These are phyloP conservation scores for Noctuana brunneofusca DNA, from an alignment of 2,888 invertebrate genomes.

Conservation along the genomic window DNA sequence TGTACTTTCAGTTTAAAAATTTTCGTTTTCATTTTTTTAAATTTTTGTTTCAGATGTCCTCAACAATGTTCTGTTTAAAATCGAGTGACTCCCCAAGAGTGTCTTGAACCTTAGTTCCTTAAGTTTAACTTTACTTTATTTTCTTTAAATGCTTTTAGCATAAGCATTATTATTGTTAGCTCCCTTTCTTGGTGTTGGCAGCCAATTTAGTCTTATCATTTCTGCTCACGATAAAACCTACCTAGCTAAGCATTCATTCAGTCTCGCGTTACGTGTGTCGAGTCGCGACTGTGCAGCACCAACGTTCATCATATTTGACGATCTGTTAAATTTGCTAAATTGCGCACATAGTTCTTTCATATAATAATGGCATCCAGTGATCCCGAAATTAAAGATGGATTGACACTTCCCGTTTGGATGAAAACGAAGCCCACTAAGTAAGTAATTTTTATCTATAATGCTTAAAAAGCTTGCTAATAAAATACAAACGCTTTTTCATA, in stretches of 20 bases:
- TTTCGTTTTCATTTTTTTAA: too few species aligned
- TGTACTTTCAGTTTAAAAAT: too few species aligned
- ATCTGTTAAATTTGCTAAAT: slow-evolving; percentile 13
- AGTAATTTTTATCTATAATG: slow-evolving; percentile 42
- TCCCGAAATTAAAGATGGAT: slow-evolving; percentile 84
- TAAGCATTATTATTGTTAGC: slow-evolving; percentile 37
- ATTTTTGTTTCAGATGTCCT: slow-evolving; percentile 67
- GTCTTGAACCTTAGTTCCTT: slow-evolving; percentile 56
- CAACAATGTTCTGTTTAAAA: slow-evolving; percentile 57
- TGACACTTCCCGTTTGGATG: slow-evolving; percentile 89
- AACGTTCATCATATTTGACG: slow-evolving; percentile 10
- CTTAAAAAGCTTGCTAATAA: too few species aligned
- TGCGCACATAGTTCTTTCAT: slow-evolving; percentile 6
- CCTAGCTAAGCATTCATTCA: slow-evolving; percentile 46
- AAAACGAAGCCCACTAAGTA: slow-evolving; percentile 85
- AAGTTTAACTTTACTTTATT: slow-evolving; percentile 38
- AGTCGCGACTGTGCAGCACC: slow-evolving; percentile 21
- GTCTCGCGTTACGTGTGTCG: slow-evolving; percentile 46
- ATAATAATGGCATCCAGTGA: slow-evolving; percentile 77
- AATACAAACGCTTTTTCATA: too few species aligned
- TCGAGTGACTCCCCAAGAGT: slow-evolving; percentile 66
- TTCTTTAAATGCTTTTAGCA: slow-evolving; percentile 33
- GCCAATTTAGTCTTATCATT: slow-evolving; percentile 71
- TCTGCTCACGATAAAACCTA: slow-evolving; percentile 73
- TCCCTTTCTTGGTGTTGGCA: slow-evolving; percentile 50